Conservation (phyloP, 2,888 invertebrate genomes). For the Heterodera filipjevi region DNA sequence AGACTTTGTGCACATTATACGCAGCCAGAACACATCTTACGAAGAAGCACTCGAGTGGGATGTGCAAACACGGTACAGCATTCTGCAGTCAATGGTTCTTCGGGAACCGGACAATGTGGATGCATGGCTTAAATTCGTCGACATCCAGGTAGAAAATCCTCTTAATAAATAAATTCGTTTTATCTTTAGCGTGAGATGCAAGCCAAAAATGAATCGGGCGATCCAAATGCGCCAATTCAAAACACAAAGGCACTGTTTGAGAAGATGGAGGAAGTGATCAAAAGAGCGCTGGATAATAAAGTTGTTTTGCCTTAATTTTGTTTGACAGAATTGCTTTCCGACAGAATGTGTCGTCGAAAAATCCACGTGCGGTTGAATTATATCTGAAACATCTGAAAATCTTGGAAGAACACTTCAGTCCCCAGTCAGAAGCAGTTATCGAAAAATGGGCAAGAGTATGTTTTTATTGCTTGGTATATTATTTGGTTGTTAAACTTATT, state of each 20-base stretch:
- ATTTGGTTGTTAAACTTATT: not conserved
- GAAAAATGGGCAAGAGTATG: conserved; percentile 20
- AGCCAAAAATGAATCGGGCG: conserved; percentile 31
- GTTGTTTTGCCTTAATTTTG: too few species aligned
- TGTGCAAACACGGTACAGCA: conserved; percentile 10
- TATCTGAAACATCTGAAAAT: conserved; percentile 23
- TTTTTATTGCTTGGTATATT: not conserved
- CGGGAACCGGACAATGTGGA: conserved; percentile 29
- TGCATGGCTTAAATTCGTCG: conserved; percentile 25
- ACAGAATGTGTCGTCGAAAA: conserved; percentile 4
- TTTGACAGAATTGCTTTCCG: not conserved
- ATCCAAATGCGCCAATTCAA: conserved; percentile 23
- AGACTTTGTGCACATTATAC: conserved; percentile 11
- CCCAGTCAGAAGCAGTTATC: conserved; percentile 18
- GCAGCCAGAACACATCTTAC: conserved; percentile 15
- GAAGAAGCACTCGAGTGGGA: conserved; percentile 27
- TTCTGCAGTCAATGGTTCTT: conserved; percentile 23
- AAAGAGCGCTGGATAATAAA: not conserved
- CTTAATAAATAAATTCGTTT: not conserved
- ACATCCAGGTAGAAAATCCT: conserved; percentile 28
- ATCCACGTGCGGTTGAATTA: conserved; percentile 18
- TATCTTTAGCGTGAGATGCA: conserved; percentile 8
- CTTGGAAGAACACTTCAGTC: conserved; percentile 28
- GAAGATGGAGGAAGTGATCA: conserved; percentile 17
- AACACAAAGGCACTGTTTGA: conserved; percentile 33